Conservation (phyloP, 2,113 vertebrate genomes). For the Apteryx mantelli region DNA sequence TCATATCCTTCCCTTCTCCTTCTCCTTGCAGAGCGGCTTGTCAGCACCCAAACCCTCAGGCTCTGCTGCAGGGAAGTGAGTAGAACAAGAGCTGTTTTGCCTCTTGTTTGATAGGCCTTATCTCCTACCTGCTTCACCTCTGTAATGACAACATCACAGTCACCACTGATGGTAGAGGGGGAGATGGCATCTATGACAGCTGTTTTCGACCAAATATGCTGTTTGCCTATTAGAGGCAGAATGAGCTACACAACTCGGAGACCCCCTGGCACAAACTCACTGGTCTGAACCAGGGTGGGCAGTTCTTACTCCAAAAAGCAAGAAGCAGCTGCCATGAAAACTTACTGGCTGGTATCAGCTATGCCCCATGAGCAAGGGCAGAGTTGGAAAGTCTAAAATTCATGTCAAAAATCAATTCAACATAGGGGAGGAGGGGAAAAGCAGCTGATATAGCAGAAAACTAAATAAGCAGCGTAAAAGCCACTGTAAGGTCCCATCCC, state of each 20-base stretch:
- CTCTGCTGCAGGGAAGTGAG: not conserved
- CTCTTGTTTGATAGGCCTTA: not conserved
- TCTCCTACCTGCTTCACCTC: not conserved
- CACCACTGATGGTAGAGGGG: not conserved
- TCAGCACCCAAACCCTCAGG: no score
- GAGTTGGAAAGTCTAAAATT: not conserved
- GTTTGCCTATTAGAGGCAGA: not conserved
- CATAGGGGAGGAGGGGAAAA: not conserved
- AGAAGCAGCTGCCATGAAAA: not conserved
- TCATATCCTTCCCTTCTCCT: not conserved
- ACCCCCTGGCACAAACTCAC: not conserved
- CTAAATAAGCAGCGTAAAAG: not conserved
- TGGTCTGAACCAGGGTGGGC: not conserved
- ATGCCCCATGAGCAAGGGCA: not conserved
- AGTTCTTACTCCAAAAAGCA: not conserved
- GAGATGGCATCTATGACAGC: not conserved
- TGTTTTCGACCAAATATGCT: not conserved
- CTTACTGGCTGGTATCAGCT: not conserved
- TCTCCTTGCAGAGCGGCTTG: no score
- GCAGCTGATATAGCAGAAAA: not conserved
- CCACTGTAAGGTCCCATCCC: not conserved
- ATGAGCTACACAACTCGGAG: not conserved
- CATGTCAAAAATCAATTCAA: not conserved
- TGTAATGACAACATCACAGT: not conserved
- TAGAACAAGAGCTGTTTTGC: not conserved